Base-by-base conservation (phyloP, 30 jellyfish, hydroid and myxozoan species). In the Cassiopea andromeda region DNA sequence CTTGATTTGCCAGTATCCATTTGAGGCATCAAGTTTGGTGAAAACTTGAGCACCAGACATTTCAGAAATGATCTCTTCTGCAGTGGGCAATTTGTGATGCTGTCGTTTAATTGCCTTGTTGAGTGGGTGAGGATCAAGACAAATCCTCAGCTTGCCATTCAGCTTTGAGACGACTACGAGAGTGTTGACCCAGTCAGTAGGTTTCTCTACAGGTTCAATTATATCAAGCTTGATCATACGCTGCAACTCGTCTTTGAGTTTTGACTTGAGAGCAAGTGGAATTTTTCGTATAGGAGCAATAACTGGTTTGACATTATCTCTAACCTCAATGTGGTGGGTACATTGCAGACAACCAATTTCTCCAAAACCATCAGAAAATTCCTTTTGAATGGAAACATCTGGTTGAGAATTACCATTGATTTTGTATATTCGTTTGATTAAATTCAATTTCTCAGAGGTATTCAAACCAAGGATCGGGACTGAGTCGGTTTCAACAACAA, bases 401-500 rank as follows among this genome's bases (percentile, higher is more conserved):
- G 64, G 64, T 82, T 46, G 73, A 64, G 73, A 60, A 54, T 18
- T 57, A 67, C 77, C 82, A 38, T 38, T 67, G 75, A 86, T 74
- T 86, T 47, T n/a, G 92, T 77, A 50, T 44, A 88, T 69, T 43
- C 92, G 86, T 49, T 88, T 88, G 86, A 88, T 61, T 2, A 88
- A 76, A 66, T 88, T 80, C 50, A 88, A 60, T 67, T 54, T 61
- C 71, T 64, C 78, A 66, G 83, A 59, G 75, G 95, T 79, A 38
- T 88, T 61, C 47, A 77, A 76, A 73, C 93, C 95, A 79, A 88
- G 84, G 76, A 88, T 79, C 44, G 95, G 95, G 90, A 50, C 75
- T 59, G 89, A 48, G 72, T 86, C 90, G 57, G 90, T 54, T 10
- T 75, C 90, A 50, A 74, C 89, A 38, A 73, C 90, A 74, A 86